Conservation (phyloP, 2,888 invertebrate species). For the Heliconius erato region DNA sequence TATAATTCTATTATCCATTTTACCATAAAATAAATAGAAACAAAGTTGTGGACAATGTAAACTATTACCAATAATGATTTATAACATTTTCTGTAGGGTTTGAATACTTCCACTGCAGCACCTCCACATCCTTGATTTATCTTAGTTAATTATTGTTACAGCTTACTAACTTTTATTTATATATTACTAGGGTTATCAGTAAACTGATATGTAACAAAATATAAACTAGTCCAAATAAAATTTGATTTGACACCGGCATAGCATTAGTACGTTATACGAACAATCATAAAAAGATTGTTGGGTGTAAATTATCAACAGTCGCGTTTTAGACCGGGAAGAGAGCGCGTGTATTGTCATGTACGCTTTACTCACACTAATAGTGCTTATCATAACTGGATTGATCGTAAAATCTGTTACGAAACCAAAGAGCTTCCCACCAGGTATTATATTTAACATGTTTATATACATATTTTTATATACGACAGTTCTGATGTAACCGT, state of each 20-base stretch:
- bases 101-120: too few species aligned
- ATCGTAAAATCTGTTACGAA: slow-evolving; percentile 62
- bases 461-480: background rate
- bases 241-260: slow-evolving; percentile 38
- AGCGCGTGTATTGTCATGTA: slow-evolving; percentile 51
- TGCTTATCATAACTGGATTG: slow-evolving; percentile 50
- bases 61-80: too few species aligned
- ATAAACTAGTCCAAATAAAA: background rate
- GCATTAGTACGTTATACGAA: slow-evolving; percentile 42
- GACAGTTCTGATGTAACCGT: background rate
- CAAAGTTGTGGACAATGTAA: too few species aligned
- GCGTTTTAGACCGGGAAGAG: slow-evolving; percentile 38
- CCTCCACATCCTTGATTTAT: too few species aligned
- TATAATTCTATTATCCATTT: too few species aligned
- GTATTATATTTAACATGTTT: slow-evolving; percentile 59
- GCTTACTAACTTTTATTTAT: background rate
- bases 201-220: background rate
- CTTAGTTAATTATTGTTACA: background rate
- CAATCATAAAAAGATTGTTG: slow-evolving; percentile 50
- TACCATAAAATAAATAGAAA: too few species aligned
- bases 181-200: background rate
- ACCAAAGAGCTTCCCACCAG: slow-evolving; percentile 83
- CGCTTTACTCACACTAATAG: slow-evolving; percentile 49
- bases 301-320: slow-evolving; percentile 49
- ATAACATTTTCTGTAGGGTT: too few species aligned